Evolutionary conservation across 2,888 invertebrate genomes (phyloP).

Genomic region (Lithophane semibrunnea): DNA sequence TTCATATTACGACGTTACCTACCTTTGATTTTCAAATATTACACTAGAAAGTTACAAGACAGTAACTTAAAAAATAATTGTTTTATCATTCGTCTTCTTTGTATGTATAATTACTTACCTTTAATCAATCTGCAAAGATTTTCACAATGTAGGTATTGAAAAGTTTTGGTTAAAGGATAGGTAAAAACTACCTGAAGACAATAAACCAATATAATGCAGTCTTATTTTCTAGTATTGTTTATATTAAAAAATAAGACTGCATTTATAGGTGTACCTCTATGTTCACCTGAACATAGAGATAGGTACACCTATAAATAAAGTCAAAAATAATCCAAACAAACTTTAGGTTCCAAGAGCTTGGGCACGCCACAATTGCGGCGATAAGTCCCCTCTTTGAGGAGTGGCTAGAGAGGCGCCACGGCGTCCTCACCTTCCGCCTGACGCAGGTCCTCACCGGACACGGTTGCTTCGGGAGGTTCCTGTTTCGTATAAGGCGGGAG

Average conservation of each 20-base stretch:
- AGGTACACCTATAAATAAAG: no score
- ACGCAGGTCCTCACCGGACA: no score
- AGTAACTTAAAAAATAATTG: not conserved
- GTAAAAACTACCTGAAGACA: not conserved
- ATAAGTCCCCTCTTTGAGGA: no score
- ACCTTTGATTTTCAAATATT: conserved; percentile 9
- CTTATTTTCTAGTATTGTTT: not conserved
- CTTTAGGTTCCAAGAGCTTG: no score
- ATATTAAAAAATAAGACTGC: no score
- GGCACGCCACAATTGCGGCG: no score
- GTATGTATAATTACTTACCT: not conserved
- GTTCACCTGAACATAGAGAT: no score
- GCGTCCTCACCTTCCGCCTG: no score
- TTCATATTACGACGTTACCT: conserved; percentile 12
- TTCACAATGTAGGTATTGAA: not conserved
- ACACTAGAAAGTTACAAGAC: not conserved
- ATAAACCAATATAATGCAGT: not conserved
- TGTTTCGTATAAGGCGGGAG: no score
- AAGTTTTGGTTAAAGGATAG: not conserved
- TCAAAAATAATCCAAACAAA: no score
- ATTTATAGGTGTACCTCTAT: not conserved
- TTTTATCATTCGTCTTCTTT: not conserved
- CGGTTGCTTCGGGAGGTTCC: no score
- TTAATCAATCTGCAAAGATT: not conserved
- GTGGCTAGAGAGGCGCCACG: no score